Base-by-base conservation (phyloP, 2,888 invertebrate genomes). In the Magallana nippona region DNA sequence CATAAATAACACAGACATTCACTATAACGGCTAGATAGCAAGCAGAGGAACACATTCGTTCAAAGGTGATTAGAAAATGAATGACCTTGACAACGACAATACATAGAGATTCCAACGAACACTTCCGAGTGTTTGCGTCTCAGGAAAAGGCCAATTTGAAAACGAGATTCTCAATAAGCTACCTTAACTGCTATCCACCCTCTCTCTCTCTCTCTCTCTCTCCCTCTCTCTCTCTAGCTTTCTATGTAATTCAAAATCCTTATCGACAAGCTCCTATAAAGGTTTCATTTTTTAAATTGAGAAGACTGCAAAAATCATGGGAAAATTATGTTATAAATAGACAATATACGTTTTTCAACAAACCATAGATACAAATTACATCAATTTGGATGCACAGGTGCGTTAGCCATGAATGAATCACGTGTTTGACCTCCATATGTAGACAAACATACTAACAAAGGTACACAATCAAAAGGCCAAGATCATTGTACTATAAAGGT, bases 1-100 rank as follows among this genome's bases (percentile, higher is more conserved):
- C 8, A 82, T 82, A 82, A 82, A 82, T 82, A 82, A 82, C 82
- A 82, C 82, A 82, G 78, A 82, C 78, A 82, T 82, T 78, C 82
- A 82, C 82, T 82, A 78, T 57, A 81, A 77, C 78, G 78, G 82
- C 63, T 71, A 81, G 55, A 81, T 55, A 63, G 81, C 81, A 81
- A 81, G 81, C 81, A 55, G 63, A 62, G 81, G 81, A 63, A 81
- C 81, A 62, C 62, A 63, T 63, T 63, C 81, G 27, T 71, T 71
- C 71, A 71, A 71, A 71, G 11, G 27, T 71, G 71, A 71, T 44
- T 44, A 44, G 44, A 44, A 44, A 44, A 11, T 71, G 27, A n/a
- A 60, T 60, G 71, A 71, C 27, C 71, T 71, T 27, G 27, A 71
- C 71, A 71, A 27, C 71, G 71, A 71, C 71, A 27, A 71, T 32